Evolutionary conservation across 2,797 vertebrate species (phyloP).

Genomic region (Morelia viridis): DNA sequence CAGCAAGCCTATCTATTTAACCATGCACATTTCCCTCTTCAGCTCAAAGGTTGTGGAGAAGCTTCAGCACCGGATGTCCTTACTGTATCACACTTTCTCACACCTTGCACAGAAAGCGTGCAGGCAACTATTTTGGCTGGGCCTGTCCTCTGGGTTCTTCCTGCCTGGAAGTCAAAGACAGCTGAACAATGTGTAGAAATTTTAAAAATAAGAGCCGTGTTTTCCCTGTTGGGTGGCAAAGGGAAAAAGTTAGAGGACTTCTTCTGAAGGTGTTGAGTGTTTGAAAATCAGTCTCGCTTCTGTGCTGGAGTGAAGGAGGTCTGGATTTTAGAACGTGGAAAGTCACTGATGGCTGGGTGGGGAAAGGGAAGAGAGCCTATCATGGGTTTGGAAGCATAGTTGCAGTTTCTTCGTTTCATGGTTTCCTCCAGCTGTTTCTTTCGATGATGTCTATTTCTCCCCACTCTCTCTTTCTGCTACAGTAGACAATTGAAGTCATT

Average conservation of each 20-base stretch:
- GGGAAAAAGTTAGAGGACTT: conserved; percentile 30
- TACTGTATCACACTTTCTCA: neutral
- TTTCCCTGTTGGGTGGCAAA: neutral
- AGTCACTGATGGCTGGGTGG: neutral
- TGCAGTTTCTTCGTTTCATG: neutral
- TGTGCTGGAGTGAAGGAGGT: neutral
- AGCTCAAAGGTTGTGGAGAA: neutral
- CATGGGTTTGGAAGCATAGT: neutral
- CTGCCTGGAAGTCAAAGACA: conserved; percentile 29
- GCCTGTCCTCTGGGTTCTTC: conserved; percentile 1
- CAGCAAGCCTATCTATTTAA: neutral
- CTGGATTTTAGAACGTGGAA: neutral
- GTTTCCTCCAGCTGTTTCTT: neutral
- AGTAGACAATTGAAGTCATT: neutral
- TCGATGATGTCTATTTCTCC: neutral
- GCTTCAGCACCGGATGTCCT: no score
- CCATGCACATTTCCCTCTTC: neutral
- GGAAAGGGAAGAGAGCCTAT: neutral
- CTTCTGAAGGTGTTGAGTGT: conserved; percentile 52
- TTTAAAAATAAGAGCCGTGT: conserved; percentile 54
- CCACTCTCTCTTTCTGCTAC: neutral
- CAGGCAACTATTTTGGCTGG: conserved; percentile 55
- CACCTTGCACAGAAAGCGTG: conserved; percentile 40
- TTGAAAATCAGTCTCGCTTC: conserved; percentile 20
- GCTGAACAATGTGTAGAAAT: conserved; percentile 37